Base-by-base conservation (phyloP, 2,797 vertebrate genomes). In the Trachops cirrhosus region DNA sequence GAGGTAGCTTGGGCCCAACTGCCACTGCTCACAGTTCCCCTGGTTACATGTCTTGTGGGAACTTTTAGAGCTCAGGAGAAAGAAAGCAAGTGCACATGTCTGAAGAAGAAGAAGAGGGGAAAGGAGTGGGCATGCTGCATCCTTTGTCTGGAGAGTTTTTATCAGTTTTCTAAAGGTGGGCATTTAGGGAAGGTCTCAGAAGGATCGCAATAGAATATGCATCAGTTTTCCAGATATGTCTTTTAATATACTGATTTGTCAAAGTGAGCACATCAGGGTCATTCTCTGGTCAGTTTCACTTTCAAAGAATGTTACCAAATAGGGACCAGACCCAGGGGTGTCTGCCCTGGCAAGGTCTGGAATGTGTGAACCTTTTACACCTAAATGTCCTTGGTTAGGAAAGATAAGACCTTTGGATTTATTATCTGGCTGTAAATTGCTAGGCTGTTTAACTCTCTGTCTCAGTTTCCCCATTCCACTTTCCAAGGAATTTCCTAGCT, bases 331-430 rank as follows among this genome's bases (percentile, higher is more conserved):
- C 46, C 6, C 6, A 34, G n/a, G 10, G 0, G 0, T 19, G 75
- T 52, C 75, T 54, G 22, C 21, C 50, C n/a, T 12, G 24, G 12
- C 48, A 37, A 50, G 19, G 34, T 54, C 75, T 78, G 75, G n/a
- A 78, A 37, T 37, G 75, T 37, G 12, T 54, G 37, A 54, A 26
- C 48, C 21, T 37, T 54, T 37, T 15, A 50, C n/a, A 54, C n/a
- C 21, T 54, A 26, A 54, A 22, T 78, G 75, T 54, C n/a, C 75
- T 78, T 54, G 32, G 46, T 77, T n/a, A 75, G 75, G 75, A 22
- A 78, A 78, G n/a, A 34, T 77, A 77, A 77, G 21, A 52, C n/a
- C 75, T 78, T 78, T 34, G 6, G n/a, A 78, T 78, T 78, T 52
- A 78, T 54, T 9, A 37, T 26, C 3, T 24, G 50, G n/a, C 12